These are phyloP conservation scores for Apis cerana DNA, from an alignment of 1,140 invertebrate species.

Conservation along the genomic window DNA sequence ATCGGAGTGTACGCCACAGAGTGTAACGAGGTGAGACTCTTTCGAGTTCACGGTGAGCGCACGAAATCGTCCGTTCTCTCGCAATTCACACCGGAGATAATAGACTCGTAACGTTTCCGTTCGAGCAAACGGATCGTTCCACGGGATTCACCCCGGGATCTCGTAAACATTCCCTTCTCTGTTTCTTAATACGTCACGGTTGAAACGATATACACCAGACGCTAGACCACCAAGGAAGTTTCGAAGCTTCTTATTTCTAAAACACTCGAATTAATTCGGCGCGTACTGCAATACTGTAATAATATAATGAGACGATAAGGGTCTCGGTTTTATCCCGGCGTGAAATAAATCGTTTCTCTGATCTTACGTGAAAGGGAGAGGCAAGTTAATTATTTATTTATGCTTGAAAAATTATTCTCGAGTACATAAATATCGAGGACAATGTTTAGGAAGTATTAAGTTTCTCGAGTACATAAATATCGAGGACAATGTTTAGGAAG, in stretches of 20 bases:
- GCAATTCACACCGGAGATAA: conserved; percentile 3
- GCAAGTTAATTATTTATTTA: too few species aligned
- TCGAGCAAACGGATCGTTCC: background rate
- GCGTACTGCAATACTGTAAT: background rate
- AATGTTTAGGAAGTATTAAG: too few species aligned
- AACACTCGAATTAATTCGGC: background rate
- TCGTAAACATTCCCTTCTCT: background rate
- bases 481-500: too few species aligned
- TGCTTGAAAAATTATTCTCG: too few species aligned
- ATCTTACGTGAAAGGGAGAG: too few species aligned
- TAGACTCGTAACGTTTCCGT: conserved; percentile 17
- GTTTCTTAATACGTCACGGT: background rate
- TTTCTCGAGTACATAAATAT: too few species aligned
- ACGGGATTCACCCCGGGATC: background rate
- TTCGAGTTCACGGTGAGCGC: background rate
- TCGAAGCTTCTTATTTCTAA: background rate
- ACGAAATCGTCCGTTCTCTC: background rate
- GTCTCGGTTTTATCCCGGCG: too few species aligned
- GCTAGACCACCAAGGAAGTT: background rate
- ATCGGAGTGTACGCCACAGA: background rate
- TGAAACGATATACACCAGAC: background rate
- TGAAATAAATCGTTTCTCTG: too few species aligned
- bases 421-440: too few species aligned
- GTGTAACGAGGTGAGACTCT: background rate
- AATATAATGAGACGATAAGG: background rate